Base-by-base conservation (phyloP, 2,797 vertebrate species). In the Pseudopleuronectes americanus region DNA sequence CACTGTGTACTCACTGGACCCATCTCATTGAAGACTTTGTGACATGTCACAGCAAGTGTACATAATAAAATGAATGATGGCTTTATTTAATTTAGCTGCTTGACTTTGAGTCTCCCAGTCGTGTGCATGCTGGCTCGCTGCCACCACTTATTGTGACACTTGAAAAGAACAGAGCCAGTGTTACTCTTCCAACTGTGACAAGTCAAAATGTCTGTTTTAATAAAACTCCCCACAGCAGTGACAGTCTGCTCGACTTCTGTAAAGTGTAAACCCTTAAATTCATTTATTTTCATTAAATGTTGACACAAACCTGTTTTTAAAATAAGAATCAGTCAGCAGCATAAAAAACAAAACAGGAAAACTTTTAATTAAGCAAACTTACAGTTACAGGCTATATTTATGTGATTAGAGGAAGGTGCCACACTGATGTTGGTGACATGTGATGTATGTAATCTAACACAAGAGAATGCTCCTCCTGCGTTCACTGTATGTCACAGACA, bases 331-430 rank as follows among this genome's bases (percentile, higher is more conserved):
- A 83, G 57, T 17, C 68, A 63, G 49, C 65, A 73, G 67, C 74
- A 67, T 89, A 89, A 91, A 89, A 90, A 92, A 86, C 66, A 85
- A 87, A 90, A 89, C 81, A 89, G 77, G 65, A 85, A 90, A 88
- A 87, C 77, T 75, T 89, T 94, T 93, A 92, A 92, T 93, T 76
- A 87, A 86, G 86, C 83, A 89, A 92, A 84, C 84, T 89, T 84
- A 88, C 80, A 85, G 75, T 86, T 84, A 88, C 68, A 86, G 81
- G 83, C 77, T 89, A 83, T 84, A 76, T 86, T 77, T 84, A 64
- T 81, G 76, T 85, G 80, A 76, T 79, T 51, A 70, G 57, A 81
- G 74, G 64, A 79, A 68, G 74, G 70, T 74, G 83, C 61, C 81
- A 84, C 56, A 64, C 63, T 67, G 68, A 69, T 71, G 63, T 78